Evolutionary conservation across 2,888 invertebrate genomes (phyloP).

Genomic region (Eristalis tenax): DNA sequence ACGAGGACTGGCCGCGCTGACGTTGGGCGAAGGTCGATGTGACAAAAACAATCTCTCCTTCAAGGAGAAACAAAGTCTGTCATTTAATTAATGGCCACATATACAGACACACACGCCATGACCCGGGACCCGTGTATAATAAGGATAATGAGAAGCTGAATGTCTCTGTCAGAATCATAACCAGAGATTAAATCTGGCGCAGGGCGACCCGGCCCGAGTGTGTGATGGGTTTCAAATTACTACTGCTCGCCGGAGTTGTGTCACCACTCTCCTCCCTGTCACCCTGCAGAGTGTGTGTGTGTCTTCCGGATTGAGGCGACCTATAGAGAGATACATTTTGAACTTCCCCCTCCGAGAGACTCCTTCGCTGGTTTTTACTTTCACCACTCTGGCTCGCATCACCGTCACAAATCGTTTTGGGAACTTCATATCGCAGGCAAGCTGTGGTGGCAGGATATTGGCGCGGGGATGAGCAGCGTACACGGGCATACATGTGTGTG

Average conservation of each 20-base stretch:
- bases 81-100: constrained; percentile 48
- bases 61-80: constrained; percentile 21
- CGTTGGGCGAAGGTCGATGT: constrained; percentile 27
- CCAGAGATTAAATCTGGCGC: constrained; percentile 62
- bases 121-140: constrained; percentile 30
- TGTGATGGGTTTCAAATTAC: constrained; percentile 58
- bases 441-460: neutral
- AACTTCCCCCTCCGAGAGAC: constrained; percentile 44
- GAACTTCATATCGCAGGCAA: constrained; percentile 4
- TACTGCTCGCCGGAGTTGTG: constrained; percentile 31
- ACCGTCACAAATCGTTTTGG: constrained; percentile 32
- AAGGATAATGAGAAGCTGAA: constrained; percentile 66
- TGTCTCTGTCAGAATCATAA: constrained; percentile 67
- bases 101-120: neutral
- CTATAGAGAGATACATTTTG: constrained; percentile 45
- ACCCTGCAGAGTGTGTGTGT: neutral
- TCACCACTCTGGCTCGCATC: constrained; percentile 6
- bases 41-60: constrained; percentile 47
- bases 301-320: constrained; percentile 18
- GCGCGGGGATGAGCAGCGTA: neutral
- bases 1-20: neutral
- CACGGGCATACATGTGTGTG: constrained; percentile 1
- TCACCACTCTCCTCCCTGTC: neutral
- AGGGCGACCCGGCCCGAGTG: neutral
- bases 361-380: constrained; percentile 51